Evolutionary conservation across 2,113 vertebrate genomes (phyloP), one percentile per base, ranked within the genome.

Genomic region (Phycodurus eques): DNA sequence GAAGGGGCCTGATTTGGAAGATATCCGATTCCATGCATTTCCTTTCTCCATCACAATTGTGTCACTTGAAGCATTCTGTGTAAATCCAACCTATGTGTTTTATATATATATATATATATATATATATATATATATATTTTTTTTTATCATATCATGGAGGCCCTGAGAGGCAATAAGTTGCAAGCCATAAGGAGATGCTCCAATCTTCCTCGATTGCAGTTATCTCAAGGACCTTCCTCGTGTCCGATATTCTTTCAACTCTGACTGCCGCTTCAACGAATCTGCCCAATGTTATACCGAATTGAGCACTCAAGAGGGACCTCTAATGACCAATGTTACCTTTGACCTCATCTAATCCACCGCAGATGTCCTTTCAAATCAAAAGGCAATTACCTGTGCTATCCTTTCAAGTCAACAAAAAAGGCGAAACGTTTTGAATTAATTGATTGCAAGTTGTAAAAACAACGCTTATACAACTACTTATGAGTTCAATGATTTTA

Each of bases 371-470:
- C 59, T 61, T 35, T 35, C 14, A 12, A 61, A 61, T 61, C 59
- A 35, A 61, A 35, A 61, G 13, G 59, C 31, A 61, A 61, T 61
- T 61, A 61, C 31, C 59, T n/a, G 19, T 54, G 53, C 53, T 54
- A n/a, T n/a, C 53, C 20, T 35, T 35, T 17, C 31, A 17, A 14
- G 56, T 59, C 12, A 14, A 8, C 8, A 71, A 47, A 35, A 33
- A 59, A 5, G 14, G 20, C 4, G 12, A 49, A 14, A 49, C 4
- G 47, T 60, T 22, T 56, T 3, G 3, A 56, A 56, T 56, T 22
- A 2, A 51, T 51, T 51, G 46, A 2, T 20, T 56, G 9, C 2
- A n/a, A 4, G 10, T 56, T 17, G 15, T 20, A 6, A 19, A 53
- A 56, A 22, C 35, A 39, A 39, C 3, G 35, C 35, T 39, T 39